Evolutionary conservation across 2,797 vertebrate species (phyloP), one percentile per base, ranked within the genome.

Genomic region (Manis crassicaudata): DNA sequence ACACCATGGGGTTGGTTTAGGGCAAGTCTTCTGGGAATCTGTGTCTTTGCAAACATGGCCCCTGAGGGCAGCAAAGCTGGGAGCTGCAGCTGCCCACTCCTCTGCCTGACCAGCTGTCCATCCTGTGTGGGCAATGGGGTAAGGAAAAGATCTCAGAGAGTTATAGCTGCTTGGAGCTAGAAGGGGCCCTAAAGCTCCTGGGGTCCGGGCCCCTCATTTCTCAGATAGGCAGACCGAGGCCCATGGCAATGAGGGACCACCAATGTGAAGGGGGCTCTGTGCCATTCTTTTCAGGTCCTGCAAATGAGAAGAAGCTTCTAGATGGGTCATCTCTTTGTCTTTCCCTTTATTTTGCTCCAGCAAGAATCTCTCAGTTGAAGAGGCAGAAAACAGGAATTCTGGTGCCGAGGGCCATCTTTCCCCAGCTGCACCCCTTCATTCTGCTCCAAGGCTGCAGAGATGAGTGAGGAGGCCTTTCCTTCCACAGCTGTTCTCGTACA

Each of bases 341-440:
- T n/a, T 46, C 35, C 70, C 37, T 18, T 75, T 29, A 56, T 60
- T 80, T 70, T 67, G 23, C 63, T 67, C 75, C 29, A 67, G 67
- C 73, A 85, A 85, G 56, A 56, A 12, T 18, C 25, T 82, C 76
- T 88, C 54, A 2, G 37, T 75, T 94, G 32, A 11, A 77, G 84
- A 82, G 67, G 46, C 54, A 90, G 65, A 8, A 16, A 29, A n/a
- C 54, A 52, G n/a, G 52, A 23, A 23, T 65, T 80, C 20, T 1
- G 8, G 21, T 4, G 6, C 9, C 1, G 7, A 37, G 60, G 37
- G 29, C 50, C 37, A 18, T 32, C 29, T 52, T 13, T 56, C n/a
- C 43, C 83, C 60, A 54, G 83, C 76, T 37, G 18, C 2, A 3
- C 56, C 32, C 46, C 52, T 68, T 84, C 68, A 20, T 56, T 52